Percentiles rank a stretch among this genome's conserved stretches.
Conservation (phyloP, 2,888 invertebrate genomes). For the Macrosoma leucophasiata region DNA sequence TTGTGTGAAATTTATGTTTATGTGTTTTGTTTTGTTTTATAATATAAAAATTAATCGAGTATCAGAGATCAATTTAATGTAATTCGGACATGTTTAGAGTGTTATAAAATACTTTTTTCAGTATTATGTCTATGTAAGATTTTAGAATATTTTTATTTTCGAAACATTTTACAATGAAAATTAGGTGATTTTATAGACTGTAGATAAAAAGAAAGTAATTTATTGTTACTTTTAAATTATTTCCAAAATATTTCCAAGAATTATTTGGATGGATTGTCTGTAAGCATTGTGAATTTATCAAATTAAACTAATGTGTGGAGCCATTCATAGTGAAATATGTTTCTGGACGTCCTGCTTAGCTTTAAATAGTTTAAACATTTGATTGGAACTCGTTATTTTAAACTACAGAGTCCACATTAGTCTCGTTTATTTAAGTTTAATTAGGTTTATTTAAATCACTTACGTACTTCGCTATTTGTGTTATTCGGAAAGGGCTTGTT, state of each 20-base stretch:
- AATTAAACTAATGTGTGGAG: constrained; percentile 44
- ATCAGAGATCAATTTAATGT: constrained; percentile 41
- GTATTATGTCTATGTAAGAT: constrained; percentile 70
- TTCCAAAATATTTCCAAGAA: constrained; percentile 62
- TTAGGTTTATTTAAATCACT: constrained; percentile 27
- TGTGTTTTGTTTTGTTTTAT: constrained; percentile 57
- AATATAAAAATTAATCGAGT: constrained; percentile 39
- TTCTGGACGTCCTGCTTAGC: constrained; percentile 66
- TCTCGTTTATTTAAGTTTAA: constrained; percentile 21
- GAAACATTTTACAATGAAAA: constrained; percentile 55
- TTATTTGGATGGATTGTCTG: constrained; percentile 46
- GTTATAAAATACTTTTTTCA: constrained; percentile 59
- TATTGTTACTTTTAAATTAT: constrained; percentile 72
- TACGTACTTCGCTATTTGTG: no score
- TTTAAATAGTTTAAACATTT: constrained; percentile 61
- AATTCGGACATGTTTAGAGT: constrained; percentile 50
- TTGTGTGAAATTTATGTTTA: constrained; percentile 67
- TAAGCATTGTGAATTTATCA: constrained; percentile 36
- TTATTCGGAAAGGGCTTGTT: no score
- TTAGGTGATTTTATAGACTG: constrained; percentile 66
- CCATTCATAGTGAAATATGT: constrained; percentile 43
- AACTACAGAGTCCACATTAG: constrained; percentile 25
- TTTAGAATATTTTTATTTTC: constrained; percentile 61
- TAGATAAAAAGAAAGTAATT: constrained; percentile 60
- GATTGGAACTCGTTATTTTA: constrained; percentile 31